Base-by-base conservation (phyloP, 1,140 invertebrate genomes). In the Macrotrachela quadricornifera region DNA sequence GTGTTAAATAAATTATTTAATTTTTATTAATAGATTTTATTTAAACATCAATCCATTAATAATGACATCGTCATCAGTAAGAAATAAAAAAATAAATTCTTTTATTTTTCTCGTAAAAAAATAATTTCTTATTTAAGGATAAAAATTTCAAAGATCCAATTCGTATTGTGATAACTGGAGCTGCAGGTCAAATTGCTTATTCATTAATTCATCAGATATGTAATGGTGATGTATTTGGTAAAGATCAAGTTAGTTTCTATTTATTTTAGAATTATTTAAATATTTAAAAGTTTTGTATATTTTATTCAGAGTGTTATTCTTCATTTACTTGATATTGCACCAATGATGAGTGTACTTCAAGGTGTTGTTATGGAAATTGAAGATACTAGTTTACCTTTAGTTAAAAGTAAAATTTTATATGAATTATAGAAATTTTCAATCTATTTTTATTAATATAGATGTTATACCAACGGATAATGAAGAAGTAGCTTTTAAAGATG, bases 281-380 rank as follows among this genome's bases (percentile, higher is more conserved):
- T 17, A 14, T 53, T 1, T 10, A 50, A 50, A 13, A 21, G 8
- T 12, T 10, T 42, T 83, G 0, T 18, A n/a, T 49, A 40, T 61
- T 69, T 38, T 57, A 74, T 66, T 80, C 83, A 30, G 21, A 30
- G 21, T 0, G 71, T 99, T 9, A 80, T 80, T 63, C 74, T 99
- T 13, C 82, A 86, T 63, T 75, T 99, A 47, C 72, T 99, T 52
- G 94, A 99, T 74, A 96, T 99, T 65, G 77, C 82, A 44, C 79
- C 79, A 11, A 92, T 95, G 84, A 83, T 91, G 78, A 81, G 77
- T 21, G 86, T 91, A 15, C 73, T 99, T 6, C 77, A 90, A 67
- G 92, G 91, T 57, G 90, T 99, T 49, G 83, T 90, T 8, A 92
- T 94, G 84, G 94, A 99, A 73, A 71, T 99, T 18, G 75, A 79